Conservation (phyloP, 2,888 invertebrate species). For the Caenorhabditis sulstoni region DNA sequence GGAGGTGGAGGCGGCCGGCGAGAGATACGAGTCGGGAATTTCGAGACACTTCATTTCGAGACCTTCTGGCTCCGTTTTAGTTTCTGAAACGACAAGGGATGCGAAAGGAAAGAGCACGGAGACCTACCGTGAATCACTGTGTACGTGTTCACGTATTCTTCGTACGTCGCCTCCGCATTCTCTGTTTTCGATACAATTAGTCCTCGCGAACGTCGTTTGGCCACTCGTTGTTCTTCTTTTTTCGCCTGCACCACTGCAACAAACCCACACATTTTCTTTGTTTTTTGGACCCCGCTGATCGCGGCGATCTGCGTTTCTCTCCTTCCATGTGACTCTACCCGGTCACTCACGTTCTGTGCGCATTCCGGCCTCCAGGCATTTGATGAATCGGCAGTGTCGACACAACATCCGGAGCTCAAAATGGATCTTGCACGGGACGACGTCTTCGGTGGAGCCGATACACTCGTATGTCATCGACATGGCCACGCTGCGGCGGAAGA, state of each 20-base stretch:
- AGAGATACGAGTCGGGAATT: conserved; percentile 49
- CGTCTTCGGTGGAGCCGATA: conserved; percentile 49
- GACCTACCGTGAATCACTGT: background rate
- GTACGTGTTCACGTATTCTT: conserved; percentile 52
- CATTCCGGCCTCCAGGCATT: conserved; percentile 69
- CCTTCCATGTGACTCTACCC: background rate
- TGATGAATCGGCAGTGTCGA: conserved; percentile 66
- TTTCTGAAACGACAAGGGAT: no score
- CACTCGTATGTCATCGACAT: conserved; percentile 72
- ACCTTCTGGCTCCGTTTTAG: conserved; percentile 21
- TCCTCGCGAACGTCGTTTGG: conserved; percentile 49
- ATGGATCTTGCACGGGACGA: conserved; percentile 47
- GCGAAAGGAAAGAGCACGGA: no score
- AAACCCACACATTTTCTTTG: conserved; percentile 39
- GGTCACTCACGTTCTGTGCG: conserved; percentile 62
- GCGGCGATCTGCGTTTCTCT: conserved; percentile 5
- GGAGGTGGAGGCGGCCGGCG: conserved; percentile 24
- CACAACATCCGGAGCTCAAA: conserved; percentile 69
- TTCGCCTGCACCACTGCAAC: conserved; percentile 60
- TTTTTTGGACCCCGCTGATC: no score
- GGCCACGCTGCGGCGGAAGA: conserved; percentile 69
- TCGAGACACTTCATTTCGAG: conserved; percentile 28
- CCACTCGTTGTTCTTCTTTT: conserved; percentile 53
- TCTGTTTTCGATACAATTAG: conserved; percentile 38
- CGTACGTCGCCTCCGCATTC: conserved; percentile 31